Evolutionary conservation across 2,888 invertebrate species (phyloP).

Genomic region (Micropterix aruncella): DNA sequence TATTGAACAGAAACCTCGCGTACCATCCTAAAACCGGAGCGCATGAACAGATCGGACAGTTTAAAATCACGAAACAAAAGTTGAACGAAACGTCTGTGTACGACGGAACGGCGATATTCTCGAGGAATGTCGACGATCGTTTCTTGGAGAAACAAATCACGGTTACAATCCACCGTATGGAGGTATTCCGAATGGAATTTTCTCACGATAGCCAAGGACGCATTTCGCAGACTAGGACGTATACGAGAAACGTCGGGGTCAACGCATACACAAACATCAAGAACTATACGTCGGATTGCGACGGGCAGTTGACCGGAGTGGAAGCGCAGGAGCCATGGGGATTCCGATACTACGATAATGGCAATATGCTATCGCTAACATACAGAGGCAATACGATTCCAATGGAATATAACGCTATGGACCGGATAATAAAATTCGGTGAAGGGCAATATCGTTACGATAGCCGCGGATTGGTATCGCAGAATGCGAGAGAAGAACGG

Average conservation of each 20-base stretch:
- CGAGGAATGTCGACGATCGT: slow-evolving; percentile 60
- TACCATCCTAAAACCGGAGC: slow-evolving; percentile 72
- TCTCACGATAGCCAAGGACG: slow-evolving; percentile 75
- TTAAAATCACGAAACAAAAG: slow-evolving; percentile 61
- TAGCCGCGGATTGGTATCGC: slow-evolving; percentile 76
- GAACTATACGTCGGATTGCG: slow-evolving; percentile 91
- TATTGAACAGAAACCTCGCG: slow-evolving; percentile 64
- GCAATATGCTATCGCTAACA: slow-evolving; percentile 79
- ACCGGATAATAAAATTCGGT: slow-evolving; percentile 84
- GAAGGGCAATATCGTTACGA: slow-evolving; percentile 87
- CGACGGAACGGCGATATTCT: slow-evolving; percentile 79
- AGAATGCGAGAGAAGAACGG: slow-evolving; percentile 83
- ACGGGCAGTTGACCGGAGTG: slow-evolving; percentile 82
- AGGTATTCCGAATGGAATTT: slow-evolving; percentile 83
- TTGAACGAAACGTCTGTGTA: slow-evolving; percentile 75
- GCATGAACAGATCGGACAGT: slow-evolving; percentile 69
- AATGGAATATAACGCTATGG: slow-evolving; percentile 86
- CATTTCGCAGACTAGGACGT: slow-evolving; percentile 73
- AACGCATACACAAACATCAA: slow-evolving; percentile 83
- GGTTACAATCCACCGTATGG: slow-evolving; percentile 73
- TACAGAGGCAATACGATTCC: slow-evolving; percentile 83
- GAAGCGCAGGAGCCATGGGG: slow-evolving; percentile 91
- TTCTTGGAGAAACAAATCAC: slow-evolving; percentile 72
- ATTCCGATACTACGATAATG: slow-evolving; percentile 83
- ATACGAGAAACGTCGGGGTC: slow-evolving; percentile 78